phyloP scores from a whole-genome alignment of 1,140 invertebrate species.

The Bicyclus anynana region DNA sequence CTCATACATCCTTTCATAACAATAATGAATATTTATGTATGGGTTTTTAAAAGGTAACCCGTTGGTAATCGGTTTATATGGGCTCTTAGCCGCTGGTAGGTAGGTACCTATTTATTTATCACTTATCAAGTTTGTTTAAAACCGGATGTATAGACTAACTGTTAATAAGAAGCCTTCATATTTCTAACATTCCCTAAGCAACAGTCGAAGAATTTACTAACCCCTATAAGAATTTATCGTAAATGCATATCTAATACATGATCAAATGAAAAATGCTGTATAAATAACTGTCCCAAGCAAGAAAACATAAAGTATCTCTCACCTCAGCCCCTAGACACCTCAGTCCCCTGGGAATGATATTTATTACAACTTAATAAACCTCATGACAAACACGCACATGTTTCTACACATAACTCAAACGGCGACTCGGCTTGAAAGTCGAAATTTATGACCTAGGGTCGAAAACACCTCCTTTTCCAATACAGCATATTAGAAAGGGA shows the following conservation, averaged over 20 bases:
- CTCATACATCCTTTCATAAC: too few species aligned
- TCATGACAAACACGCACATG: constrained; percentile 31
- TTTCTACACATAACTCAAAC: constrained; percentile 32
- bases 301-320: constrained; percentile 12
- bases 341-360: constrained; percentile 31
- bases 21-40: too few species aligned
- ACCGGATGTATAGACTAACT: too few species aligned
- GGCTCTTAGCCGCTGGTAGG: too few species aligned
- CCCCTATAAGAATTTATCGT: background rate
- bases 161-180: background rate
- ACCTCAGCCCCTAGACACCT: constrained; percentile 21
- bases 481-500: constrained; percentile 15
- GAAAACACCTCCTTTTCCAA: constrained; percentile 13
- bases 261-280: constrained; percentile 3
- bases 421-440: constrained; percentile 23
- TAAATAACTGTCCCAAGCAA: constrained; percentile 10
- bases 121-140: too few species aligned
- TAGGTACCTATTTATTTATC: too few species aligned
- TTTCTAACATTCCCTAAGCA: background rate
- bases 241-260: constrained; percentile 3
- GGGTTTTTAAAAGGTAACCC: too few species aligned
- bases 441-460: constrained; percentile 31
- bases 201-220: background rate
- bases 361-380: constrained; percentile 38
- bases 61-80: too few species aligned